Conservation (phyloP, 2,888 invertebrate species). For the Mesorhabditis belari region DNA sequence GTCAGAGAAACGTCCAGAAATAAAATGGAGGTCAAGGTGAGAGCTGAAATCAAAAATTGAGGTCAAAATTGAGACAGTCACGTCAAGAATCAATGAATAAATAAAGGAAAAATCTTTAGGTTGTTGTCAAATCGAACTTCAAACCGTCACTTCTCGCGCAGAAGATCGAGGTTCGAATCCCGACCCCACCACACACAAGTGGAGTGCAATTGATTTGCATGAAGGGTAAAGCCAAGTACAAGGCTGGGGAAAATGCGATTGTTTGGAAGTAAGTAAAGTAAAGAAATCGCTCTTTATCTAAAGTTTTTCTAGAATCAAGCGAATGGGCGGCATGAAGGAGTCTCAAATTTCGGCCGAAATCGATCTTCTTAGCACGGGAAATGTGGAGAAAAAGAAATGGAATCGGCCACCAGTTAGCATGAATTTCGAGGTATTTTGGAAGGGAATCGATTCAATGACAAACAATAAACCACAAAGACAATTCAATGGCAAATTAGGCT, state of each 20-base stretch:
- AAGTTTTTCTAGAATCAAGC: slow-evolving; percentile 58
- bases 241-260: slow-evolving; percentile 98
- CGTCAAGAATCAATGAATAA: not conserved
- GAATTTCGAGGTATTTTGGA: slow-evolving; percentile 91
- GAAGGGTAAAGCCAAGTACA: slow-evolving; percentile 97
- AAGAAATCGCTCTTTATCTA: not conserved
- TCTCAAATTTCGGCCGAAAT: slow-evolving; percentile 98
- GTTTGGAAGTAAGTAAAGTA: slow-evolving; percentile 74
- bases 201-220: slow-evolving; percentile 97
- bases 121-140: slow-evolving; percentile 96
- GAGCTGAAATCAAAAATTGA: not conserved
- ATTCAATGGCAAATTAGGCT: not conserved
- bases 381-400: slow-evolving; percentile 81
- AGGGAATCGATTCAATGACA: no score
- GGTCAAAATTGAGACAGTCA: not conserved
- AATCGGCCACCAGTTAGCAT: slow-evolving; percentile 98
- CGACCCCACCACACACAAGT: slow-evolving; percentile 94
- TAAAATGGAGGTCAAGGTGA: slow-evolving; percentile 92
- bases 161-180: slow-evolving; percentile 96
- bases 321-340: slow-evolving; percentile 82
- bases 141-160: slow-evolving; percentile 94
- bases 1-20: slow-evolving; percentile 96
- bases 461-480: no score
- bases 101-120: slow-evolving; percentile 53
- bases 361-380: slow-evolving; percentile 91